phyloP scores from a whole-genome alignment of 2,888 invertebrate species.

The Plebejus argus region DNA sequence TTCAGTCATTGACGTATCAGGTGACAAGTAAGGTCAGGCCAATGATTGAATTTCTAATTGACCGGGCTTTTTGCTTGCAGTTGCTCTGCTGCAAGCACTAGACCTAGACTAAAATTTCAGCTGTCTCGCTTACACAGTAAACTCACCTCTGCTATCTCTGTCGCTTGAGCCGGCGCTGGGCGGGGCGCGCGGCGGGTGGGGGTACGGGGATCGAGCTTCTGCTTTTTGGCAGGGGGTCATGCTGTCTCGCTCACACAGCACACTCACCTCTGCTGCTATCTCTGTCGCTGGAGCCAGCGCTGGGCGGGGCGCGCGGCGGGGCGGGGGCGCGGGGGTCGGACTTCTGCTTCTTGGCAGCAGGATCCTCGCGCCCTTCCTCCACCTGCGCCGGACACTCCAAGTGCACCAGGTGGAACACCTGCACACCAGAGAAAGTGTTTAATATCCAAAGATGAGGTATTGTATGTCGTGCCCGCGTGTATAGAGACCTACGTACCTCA shows the following conservation, averaged over 20 bases:
- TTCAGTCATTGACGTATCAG: no score
- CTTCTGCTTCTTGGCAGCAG: constrained; percentile 59
- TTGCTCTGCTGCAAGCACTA: no score
- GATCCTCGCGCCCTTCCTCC: constrained; percentile 64
- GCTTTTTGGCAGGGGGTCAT: neutral
- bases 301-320: constrained; percentile 1
- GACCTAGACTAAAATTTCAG: no score
- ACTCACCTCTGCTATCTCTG: no score
- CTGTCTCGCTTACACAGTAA: no score
- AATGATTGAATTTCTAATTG: no score
- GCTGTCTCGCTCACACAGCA: neutral
- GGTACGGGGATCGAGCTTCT: no score
- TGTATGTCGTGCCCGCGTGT: neutral
- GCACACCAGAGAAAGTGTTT: constrained; percentile 35
- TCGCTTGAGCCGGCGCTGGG: no score
- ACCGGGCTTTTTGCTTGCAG: no score
- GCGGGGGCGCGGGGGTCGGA: constrained; percentile 47
- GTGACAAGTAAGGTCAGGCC: no score
- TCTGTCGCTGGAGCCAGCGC: constrained; percentile 14
- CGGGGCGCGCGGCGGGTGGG: no score
- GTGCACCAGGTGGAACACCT: constrained; percentile 99
- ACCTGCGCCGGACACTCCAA: constrained; percentile 95
- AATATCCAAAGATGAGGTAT: constrained; percentile 22
- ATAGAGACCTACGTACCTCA: constrained; percentile 82
- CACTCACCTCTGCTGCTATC: constrained; percentile 7